phyloP scores from a whole-genome alignment of 2,113 vertebrate genomes.

The Sinocyclocheilus grahami region DNA sequence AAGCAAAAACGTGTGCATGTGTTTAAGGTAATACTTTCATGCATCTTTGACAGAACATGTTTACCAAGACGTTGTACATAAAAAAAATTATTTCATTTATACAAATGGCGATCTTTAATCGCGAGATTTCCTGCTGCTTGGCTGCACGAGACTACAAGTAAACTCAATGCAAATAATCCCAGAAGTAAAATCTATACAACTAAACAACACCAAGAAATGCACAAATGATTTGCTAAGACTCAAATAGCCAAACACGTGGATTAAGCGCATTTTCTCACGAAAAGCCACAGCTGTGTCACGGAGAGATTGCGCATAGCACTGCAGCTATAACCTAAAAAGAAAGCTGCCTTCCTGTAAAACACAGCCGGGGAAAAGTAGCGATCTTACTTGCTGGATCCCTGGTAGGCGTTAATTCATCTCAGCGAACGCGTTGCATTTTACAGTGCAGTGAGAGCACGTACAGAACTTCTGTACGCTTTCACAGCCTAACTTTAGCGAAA shows the following conservation, averaged over 20 bases:
- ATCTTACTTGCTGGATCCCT: conserved; percentile 24
- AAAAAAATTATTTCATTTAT: background rate
- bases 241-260: background rate
- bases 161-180: background rate
- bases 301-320: background rate
- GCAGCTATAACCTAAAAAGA: background rate
- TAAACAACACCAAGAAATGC: background rate
- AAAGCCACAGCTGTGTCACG: background rate
- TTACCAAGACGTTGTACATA: background rate
- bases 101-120: background rate
- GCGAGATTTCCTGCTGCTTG: background rate
- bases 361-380: background rate
- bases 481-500: conserved; percentile 7
- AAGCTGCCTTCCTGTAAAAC: background rate
- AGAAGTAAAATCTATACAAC: background rate
- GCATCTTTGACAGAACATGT: too few species aligned
- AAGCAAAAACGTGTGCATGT: background rate
- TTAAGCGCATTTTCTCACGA: background rate
- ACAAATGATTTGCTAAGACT: background rate
- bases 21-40: background rate
- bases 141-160: background rate
- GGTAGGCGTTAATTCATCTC: background rate
- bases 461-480: conserved; percentile 13
- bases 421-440: background rate
- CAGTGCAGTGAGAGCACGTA: background rate